phyloP scores from a whole-genome alignment of 2,888 invertebrate genomes.

The Agrotis exclamationis region DNA sequence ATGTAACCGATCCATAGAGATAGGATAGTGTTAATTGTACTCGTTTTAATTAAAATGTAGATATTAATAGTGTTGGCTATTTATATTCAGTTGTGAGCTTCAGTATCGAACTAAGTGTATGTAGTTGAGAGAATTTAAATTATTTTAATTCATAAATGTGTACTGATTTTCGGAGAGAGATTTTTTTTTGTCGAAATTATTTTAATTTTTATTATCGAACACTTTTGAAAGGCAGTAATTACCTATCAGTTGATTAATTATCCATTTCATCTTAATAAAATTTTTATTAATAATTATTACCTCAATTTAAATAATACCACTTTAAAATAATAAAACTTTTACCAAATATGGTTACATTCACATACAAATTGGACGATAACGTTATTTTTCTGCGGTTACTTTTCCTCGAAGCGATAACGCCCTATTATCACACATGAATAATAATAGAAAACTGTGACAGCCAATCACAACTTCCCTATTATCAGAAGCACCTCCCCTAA shows the following conservation, averaged over 20 bases:
- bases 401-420: constrained; percentile 46
- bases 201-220: not conserved
- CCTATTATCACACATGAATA: constrained; percentile 57
- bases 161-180: too few species aligned
- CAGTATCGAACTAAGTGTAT: not conserved
- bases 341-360: constrained; percentile 12
- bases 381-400: constrained; percentile 4
- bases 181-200: not conserved
- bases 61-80: constrained; percentile 14
- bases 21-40: constrained; percentile 30
- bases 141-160: not conserved
- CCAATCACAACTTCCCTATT: constrained; percentile 54
- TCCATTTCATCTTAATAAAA: too few species aligned
- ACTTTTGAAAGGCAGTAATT: not conserved
- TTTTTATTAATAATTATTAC: too few species aligned
- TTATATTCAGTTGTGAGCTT: constrained; percentile 16
- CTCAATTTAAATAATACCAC: too few species aligned
- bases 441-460: constrained; percentile 27
- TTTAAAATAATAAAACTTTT: not conserved
- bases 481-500: constrained; percentile 50
- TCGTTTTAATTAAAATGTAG: constrained; percentile 34
- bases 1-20: constrained; percentile 39
- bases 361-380: constrained; percentile 26
- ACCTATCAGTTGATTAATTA: not conserved
- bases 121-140: not conserved